These are phyloP conservation scores for Vollenhovia emeryi DNA, from an alignment of 1,140 invertebrate genomes.

Conservation along the genomic window DNA sequence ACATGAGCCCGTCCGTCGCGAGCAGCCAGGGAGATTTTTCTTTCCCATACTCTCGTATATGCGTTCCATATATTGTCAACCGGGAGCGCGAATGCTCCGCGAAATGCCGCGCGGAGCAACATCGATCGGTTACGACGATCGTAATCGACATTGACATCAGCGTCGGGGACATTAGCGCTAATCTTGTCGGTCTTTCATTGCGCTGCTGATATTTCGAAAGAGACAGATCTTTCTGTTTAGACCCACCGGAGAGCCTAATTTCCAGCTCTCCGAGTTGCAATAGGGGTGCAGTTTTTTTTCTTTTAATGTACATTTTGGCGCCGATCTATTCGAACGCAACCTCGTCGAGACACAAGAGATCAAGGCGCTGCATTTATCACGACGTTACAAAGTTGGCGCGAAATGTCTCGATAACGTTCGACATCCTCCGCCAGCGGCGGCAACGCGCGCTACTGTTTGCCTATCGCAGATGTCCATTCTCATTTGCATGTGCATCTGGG, in stretches of 20 bases:
- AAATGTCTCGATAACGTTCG: conserved; percentile 8
- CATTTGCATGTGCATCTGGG: conserved; percentile 60
- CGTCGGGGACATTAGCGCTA: not conserved
- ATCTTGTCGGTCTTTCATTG: not conserved
- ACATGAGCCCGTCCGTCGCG: conserved; percentile 62
- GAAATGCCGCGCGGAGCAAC: not conserved
- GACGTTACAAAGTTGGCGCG: not conserved
- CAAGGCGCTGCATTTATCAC: not conserved
- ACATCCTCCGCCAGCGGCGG: not conserved
- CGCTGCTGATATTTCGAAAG: not conserved
- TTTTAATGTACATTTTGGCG: not conserved
- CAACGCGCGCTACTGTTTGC: not conserved
- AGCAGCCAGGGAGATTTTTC: conserved; percentile 64
- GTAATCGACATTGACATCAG: not conserved
- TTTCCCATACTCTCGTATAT: conserved; percentile 35
- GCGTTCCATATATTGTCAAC: conserved; percentile 52
- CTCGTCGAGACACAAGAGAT: not conserved
- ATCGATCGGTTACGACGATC: not conserved
- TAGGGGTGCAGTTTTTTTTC: too few relatives aligned
- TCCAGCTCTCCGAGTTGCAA: too few relatives aligned
- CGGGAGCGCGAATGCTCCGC: not conserved
- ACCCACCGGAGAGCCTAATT: too few relatives aligned
- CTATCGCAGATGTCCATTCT: conserved; percentile 58
- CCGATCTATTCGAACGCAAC: not conserved
- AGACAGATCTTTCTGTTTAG: not conserved